A percentile compares a stretch with the other conserved stretches of the same genome.
These are phyloP conservation scores for Tipula vernalis DNA, from an alignment of 2,888 invertebrate genomes.

Conservation along the genomic window DNA sequence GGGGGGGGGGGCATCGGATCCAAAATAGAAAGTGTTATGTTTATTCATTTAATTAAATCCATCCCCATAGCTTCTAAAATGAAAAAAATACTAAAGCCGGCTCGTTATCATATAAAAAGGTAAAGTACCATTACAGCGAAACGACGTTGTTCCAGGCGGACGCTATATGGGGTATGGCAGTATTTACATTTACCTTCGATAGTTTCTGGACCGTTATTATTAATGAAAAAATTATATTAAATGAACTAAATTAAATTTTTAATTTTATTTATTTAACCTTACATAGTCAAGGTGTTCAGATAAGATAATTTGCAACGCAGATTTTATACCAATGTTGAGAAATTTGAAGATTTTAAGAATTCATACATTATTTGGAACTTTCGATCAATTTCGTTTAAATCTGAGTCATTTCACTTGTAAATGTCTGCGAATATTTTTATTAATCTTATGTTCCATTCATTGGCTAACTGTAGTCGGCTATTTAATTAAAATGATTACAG, in stretches of 20 bases:
- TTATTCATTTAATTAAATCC: too few relatives aligned
- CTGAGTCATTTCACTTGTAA: neutral
- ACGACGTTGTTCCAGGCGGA: too few relatives aligned
- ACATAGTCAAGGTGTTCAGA: neutral
- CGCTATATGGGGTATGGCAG: too few relatives aligned
- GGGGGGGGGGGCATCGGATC: too few relatives aligned
- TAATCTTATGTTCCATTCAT: neutral
- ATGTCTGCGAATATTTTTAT: neutral
- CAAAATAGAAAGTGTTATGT: too few relatives aligned
- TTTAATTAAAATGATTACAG: neutral
- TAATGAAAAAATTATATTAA: neutral
- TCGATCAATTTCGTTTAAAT: neutral
- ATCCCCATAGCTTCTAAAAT: too few relatives aligned
- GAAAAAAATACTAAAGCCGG: too few relatives aligned
- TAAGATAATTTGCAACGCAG: neutral
- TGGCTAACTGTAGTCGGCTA: neutral
- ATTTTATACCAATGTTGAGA: neutral
- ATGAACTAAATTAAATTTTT: neutral
- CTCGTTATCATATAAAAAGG: too few relatives aligned
- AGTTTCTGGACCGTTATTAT: too few relatives aligned
- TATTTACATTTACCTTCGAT: too few relatives aligned
- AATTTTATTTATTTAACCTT: neutral
- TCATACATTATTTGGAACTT: neutral
- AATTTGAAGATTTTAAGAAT: neutral
- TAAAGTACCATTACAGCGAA: too few relatives aligned